Evolutionary conservation across 2,888 invertebrate species (phyloP).

Genomic region (Barypeithes pellucidus): DNA sequence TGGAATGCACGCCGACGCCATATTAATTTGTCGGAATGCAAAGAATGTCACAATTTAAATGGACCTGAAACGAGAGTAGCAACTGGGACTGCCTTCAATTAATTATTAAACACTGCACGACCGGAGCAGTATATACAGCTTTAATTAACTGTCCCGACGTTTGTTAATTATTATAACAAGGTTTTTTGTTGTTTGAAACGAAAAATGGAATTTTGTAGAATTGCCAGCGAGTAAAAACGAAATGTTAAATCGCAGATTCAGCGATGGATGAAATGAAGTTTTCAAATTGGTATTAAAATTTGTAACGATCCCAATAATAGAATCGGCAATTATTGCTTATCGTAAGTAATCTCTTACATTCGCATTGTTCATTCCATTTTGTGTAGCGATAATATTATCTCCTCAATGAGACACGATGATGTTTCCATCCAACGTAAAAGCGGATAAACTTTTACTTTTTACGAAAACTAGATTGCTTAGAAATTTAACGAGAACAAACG

Average conservation of each 20-base stretch:
- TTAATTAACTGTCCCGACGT: slow-evolving; percentile 11
- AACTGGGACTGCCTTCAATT: slow-evolving; percentile 18
- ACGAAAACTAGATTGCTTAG: too few relatives aligned
- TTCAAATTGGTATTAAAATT: slow-evolving; percentile 10
- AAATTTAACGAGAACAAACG: too few relatives aligned
- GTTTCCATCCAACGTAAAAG: too few relatives aligned
- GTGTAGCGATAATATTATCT: too few relatives aligned
- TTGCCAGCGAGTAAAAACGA: slow-evolving; percentile 5
- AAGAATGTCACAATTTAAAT: slow-evolving; percentile 46
- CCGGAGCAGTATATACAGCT: background rate
- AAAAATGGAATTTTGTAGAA: background rate
- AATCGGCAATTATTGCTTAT: background rate
- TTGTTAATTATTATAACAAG: slow-evolving; percentile 6
- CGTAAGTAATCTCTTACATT: background rate
- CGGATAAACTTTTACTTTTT: too few relatives aligned
- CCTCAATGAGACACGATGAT: too few relatives aligned
- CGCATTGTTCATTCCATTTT: background rate
- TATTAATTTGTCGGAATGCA: slow-evolving; percentile 49
- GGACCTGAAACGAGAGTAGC: slow-evolving; percentile 26
- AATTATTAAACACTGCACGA: slow-evolving; percentile 24
- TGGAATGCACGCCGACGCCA: slow-evolving; percentile 49
- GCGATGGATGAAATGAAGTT: slow-evolving; percentile 14
- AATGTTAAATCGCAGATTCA: slow-evolving; percentile 19
- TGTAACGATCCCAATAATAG: background rate
- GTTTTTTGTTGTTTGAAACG: background rate